Evolutionary conservation across 2,113 vertebrate genomes (phyloP).

Genomic region (Tetrao urogallus): DNA sequence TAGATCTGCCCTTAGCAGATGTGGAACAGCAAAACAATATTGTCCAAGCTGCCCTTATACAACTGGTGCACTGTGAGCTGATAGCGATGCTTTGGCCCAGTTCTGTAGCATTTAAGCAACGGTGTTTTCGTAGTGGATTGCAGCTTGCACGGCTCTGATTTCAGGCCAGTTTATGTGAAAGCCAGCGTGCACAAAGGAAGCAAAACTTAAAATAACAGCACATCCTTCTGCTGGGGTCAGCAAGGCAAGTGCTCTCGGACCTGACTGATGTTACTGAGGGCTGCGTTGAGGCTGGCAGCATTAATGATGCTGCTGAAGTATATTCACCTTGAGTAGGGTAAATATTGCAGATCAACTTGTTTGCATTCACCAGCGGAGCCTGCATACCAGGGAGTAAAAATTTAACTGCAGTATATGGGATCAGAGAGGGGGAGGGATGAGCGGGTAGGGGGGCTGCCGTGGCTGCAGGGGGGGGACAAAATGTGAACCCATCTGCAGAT

Average conservation of each 20-base stretch:
- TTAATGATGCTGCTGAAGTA: background rate
- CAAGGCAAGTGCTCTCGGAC: background rate
- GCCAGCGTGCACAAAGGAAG: background rate
- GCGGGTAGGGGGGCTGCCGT: rapidly evolving
- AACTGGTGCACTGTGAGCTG: rapidly evolving
- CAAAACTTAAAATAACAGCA: background rate
- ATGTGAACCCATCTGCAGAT: too few species aligned
- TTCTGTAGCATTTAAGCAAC: background rate
- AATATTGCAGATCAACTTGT: background rate
- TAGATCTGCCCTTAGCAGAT: background rate
- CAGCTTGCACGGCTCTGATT: background rate
- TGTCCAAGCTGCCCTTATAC: background rate
- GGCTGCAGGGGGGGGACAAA: background rate
- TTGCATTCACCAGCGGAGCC: background rate
- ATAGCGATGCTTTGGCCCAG: background rate
- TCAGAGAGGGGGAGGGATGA: background rate
- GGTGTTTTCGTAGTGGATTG: background rate
- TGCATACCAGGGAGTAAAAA: constrained; percentile 17
- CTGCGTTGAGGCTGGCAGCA: rapidly evolving
- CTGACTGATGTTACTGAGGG: rapidly evolving
- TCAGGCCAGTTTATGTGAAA: background rate
- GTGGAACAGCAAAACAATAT: background rate
- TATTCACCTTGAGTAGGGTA: constrained; percentile 12
- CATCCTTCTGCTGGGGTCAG: background rate
- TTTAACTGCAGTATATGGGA: background rate